phyloP scores from a whole-genome alignment of 1,140 invertebrate species.

The Proctacanthus coquilletti region DNA sequence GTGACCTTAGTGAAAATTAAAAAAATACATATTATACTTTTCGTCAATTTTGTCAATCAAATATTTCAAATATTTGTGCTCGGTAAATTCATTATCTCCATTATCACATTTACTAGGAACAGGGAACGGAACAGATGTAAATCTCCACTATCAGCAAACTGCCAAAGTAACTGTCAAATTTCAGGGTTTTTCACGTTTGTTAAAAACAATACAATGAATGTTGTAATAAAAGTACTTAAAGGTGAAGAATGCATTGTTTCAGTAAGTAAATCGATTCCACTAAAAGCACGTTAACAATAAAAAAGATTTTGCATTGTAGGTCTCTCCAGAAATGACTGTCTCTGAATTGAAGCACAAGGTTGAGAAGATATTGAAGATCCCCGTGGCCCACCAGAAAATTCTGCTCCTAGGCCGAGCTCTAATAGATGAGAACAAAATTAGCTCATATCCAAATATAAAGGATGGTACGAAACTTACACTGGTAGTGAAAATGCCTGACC shows the following conservation, averaged over 20 bases:
- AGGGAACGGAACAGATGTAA: too few species aligned
- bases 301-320: slow-evolving; percentile 10
- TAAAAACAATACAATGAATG: slow-evolving; percentile 27
- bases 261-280: slow-evolving; percentile 13
- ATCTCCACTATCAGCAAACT: too few species aligned
- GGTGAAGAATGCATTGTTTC: slow-evolving; percentile 32
- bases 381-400: slow-evolving; percentile 32
- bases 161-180: too few species aligned
- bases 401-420: slow-evolving; percentile 31
- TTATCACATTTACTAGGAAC: too few species aligned
- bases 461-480: slow-evolving; percentile 34
- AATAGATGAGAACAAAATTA: slow-evolving; percentile 32
- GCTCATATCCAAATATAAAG: slow-evolving; percentile 34
- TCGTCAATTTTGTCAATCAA: too few species aligned
- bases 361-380: slow-evolving; percentile 31
- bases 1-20: too few species aligned
- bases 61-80: too few species aligned
- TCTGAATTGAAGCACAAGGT: slow-evolving; percentile 34
- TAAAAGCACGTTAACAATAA: background rate
- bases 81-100: too few species aligned
- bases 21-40: too few species aligned
- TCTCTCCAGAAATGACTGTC: slow-evolving; percentile 27
- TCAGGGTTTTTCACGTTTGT: too few species aligned
- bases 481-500: slow-evolving; percentile 33
- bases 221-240: slow-evolving; percentile 34